Evolutionary conservation across 2,888 invertebrate species (phyloP).

Genomic region (Ormyrus pomaceus): DNA sequence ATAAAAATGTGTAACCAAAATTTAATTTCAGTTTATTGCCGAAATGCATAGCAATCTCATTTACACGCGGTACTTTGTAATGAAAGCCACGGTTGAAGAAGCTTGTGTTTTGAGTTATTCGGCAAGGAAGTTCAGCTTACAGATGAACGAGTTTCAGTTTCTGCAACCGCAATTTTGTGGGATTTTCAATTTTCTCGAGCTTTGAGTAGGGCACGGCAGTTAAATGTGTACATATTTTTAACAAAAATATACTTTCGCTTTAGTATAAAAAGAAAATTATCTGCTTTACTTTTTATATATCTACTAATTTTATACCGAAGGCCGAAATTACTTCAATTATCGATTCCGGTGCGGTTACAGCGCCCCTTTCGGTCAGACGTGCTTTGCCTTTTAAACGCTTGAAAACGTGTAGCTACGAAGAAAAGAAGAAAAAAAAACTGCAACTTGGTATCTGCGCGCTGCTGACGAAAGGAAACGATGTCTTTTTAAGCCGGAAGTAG

Average conservation of each 20-base stretch:
- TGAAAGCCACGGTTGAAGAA: conserved; percentile 6
- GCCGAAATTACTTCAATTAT: no score
- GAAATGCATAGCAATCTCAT: not conserved
- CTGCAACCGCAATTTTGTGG: conserved; percentile 1
- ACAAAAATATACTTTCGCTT: not conserved
- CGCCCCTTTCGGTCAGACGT: no score
- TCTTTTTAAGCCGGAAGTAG: conserved; percentile 21
- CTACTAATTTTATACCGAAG: not conserved
- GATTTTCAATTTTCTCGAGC: conserved; percentile 4
- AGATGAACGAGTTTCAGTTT: conserved; percentile 22
- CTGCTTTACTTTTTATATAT: not conserved
- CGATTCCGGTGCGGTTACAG: no score
- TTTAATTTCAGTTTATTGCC: not conserved
- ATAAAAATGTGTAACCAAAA: no score
- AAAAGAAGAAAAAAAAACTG: not conserved
- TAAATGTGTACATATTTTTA: not conserved
- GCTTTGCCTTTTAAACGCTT: not conserved
- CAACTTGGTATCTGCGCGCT: not conserved
- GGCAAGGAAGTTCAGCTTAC: conserved; percentile 17
- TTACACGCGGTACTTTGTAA: not conserved
- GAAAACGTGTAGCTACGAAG: not conserved
- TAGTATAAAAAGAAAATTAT: no score
- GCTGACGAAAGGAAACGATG: not conserved
- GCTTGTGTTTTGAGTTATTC: conserved; percentile 28
- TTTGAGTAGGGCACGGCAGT: not conserved